These are phyloP conservation scores for Caenorhabditis japonica DNA, from an alignment of 2,888 invertebrate genomes.

Conservation along the genomic window DNA sequence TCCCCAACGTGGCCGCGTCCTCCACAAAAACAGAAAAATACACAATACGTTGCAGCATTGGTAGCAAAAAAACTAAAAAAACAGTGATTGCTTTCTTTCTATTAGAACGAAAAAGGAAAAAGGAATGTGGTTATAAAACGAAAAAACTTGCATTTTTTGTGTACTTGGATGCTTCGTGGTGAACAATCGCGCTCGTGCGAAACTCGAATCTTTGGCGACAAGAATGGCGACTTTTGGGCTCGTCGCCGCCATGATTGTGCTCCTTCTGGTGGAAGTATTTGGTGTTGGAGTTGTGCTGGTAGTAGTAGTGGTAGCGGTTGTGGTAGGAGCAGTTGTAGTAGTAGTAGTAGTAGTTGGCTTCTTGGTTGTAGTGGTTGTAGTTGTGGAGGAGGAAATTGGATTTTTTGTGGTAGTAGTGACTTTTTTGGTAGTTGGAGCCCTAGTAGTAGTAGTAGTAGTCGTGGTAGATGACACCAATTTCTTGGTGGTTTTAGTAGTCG, in stretches of 20 bases:
- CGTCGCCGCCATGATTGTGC: constrained; percentile 40
- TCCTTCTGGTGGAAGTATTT: constrained; percentile 32
- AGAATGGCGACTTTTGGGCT: constrained; percentile 39
- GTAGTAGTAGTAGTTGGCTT: constrained; percentile 24
- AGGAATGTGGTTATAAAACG: background rate
- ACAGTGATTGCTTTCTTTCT: too few relatives aligned
- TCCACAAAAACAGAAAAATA: too few relatives aligned
- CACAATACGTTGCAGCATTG: too few relatives aligned
- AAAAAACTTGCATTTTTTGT: constrained; percentile 53
- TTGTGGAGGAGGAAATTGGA: constrained; percentile 14
- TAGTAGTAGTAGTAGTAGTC: constrained; percentile 37
- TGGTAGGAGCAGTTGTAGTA: constrained; percentile 10
- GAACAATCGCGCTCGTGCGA: constrained; percentile 37
- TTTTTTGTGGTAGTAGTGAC: constrained; percentile 36
- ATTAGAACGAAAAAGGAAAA: constrained; percentile 6
- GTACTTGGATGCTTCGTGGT: constrained; percentile 48
- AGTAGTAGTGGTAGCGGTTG: constrained; percentile 28
- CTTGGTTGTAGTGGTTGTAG: constrained; percentile 35
- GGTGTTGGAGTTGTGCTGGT: constrained; percentile 31
- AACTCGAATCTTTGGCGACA: constrained; percentile 46
- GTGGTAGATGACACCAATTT: constrained; percentile 27
- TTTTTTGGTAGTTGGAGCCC: constrained; percentile 27
- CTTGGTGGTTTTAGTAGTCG: constrained; percentile 33
- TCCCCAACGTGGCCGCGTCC: too few relatives aligned
- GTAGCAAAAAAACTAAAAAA: background rate